Percentiles rank a stretch among this genome's conserved stretches.
These are phyloP conservation scores for Sciurus carolinensis DNA, from an alignment of 2,797 vertebrate species.

Conservation along the genomic window DNA sequence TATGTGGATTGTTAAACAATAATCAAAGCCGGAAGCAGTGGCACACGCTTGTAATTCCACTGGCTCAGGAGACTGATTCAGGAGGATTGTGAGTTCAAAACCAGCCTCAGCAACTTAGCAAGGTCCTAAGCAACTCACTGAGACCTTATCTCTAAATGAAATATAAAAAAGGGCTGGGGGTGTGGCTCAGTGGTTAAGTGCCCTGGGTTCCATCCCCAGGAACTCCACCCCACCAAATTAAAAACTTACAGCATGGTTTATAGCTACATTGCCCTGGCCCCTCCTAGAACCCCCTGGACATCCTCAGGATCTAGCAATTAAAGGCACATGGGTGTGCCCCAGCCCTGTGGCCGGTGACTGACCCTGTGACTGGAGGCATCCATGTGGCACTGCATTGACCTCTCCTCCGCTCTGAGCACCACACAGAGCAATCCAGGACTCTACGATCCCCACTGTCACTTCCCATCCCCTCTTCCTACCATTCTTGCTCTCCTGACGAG, in stretches of 20 bases:
- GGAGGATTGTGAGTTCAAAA: too few relatives aligned
- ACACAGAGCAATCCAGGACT: background rate
- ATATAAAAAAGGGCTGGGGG: too few relatives aligned
- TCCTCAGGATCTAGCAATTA: background rate
- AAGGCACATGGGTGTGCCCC: background rate
- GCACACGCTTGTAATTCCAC: too few relatives aligned
- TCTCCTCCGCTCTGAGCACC: background rate
- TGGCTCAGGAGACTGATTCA: too few relatives aligned
- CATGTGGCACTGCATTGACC: accelerated
- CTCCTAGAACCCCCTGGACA: background rate
- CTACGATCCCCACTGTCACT: background rate
- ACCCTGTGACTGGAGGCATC: background rate
- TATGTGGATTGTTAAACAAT: background rate
- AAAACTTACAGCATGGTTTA: background rate
- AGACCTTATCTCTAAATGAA: too few relatives aligned
- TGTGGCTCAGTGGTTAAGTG: too few relatives aligned
- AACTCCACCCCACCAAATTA: background rate
- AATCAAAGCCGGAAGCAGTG: too few relatives aligned
- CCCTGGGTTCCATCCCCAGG: too few relatives aligned
- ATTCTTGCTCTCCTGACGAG: background rate
- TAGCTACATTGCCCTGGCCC: background rate
- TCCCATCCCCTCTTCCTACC: background rate
- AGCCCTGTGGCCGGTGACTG: background rate
- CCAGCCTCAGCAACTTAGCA: too few relatives aligned
- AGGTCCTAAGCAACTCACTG: too few relatives aligned